Percentiles rank a stretch among this genome's conserved stretches.
phyloP scores from a whole-genome alignment of 2,888 invertebrate species.

The Hypomecis punctinalis region DNA sequence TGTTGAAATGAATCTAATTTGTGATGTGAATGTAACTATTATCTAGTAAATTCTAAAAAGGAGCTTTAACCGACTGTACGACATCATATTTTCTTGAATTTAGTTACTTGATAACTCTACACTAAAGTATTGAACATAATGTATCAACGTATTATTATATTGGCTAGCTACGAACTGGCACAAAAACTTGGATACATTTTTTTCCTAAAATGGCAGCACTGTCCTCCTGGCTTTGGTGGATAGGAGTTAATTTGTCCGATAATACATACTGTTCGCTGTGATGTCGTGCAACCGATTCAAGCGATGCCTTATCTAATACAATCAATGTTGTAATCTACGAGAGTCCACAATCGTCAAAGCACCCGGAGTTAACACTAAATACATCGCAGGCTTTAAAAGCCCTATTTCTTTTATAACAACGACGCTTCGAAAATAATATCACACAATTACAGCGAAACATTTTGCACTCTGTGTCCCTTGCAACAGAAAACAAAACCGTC shows the following conservation, averaged over 20 bases:
- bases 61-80: conserved; percentile 66
- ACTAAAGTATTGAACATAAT: background rate
- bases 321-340: conserved; percentile 78
- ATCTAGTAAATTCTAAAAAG: conserved; percentile 79
- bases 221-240: background rate
- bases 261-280: background rate
- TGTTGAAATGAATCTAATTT: conserved; percentile 66
- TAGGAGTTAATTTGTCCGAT: background rate
- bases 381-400: conserved; percentile 83
- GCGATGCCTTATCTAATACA: conserved; percentile 73
- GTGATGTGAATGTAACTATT: conserved; percentile 77
- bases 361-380: conserved; percentile 83
- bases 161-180: background rate
- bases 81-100: conserved; percentile 24
- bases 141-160: background rate
- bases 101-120: conserved; percentile 15
- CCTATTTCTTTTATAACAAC: conserved; percentile 65
- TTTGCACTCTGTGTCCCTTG: conserved; percentile 72
- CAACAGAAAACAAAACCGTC: conserved; percentile 62
- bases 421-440: conserved; percentile 81
- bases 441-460: conserved; percentile 82
- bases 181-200: background rate
- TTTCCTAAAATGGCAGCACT: conserved; percentile 6
- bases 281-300: conserved; percentile 58
- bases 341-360: conserved; percentile 84